phyloP scores from a whole-genome alignment of 2,888 invertebrate genomes.

The Neuroscelio doddi region DNA sequence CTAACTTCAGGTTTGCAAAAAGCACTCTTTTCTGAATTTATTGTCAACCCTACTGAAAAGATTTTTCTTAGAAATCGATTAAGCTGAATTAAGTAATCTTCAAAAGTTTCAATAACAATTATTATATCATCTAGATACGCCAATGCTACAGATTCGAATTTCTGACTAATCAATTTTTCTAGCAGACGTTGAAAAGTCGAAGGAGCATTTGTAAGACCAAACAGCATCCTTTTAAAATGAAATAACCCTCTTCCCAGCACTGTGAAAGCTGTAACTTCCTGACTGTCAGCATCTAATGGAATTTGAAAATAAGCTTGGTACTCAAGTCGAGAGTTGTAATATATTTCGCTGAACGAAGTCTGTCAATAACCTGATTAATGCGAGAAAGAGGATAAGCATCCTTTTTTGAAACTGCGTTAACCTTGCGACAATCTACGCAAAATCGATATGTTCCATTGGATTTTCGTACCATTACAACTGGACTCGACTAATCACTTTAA shows the following conservation, averaged over 20 bases:
- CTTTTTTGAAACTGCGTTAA: constrained; percentile 53
- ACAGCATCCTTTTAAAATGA: constrained; percentile 34
- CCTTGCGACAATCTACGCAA: constrained; percentile 52
- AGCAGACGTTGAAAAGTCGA: constrained; percentile 42
- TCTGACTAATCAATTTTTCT: constrained; percentile 43
- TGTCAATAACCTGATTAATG: not conserved
- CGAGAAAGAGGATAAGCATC: constrained; percentile 23
- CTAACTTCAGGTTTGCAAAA: constrained; percentile 42
- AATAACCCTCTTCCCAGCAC: constrained; percentile 40
- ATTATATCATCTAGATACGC: constrained; percentile 42
- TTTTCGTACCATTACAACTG: constrained; percentile 54
- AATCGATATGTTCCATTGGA: constrained; percentile 53
- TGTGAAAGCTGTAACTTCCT: constrained; percentile 42
- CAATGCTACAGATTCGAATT: constrained; percentile 27
- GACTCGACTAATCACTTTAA: constrained; percentile 51
- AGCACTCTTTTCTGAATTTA: constrained; percentile 36
- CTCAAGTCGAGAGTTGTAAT: constrained; percentile 38
- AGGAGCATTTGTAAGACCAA: constrained; percentile 33
- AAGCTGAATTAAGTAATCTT: constrained; percentile 27
- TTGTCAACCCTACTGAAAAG: constrained; percentile 13
- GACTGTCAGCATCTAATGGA: constrained; percentile 22
- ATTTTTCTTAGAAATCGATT: not conserved
- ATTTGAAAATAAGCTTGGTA: constrained; percentile 45
- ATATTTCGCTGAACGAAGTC: constrained; percentile 20
- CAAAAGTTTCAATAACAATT: constrained; percentile 31